Evolutionary conservation across 2,888 invertebrate species (phyloP).

Genomic region (Griposia aprilina): DNA sequence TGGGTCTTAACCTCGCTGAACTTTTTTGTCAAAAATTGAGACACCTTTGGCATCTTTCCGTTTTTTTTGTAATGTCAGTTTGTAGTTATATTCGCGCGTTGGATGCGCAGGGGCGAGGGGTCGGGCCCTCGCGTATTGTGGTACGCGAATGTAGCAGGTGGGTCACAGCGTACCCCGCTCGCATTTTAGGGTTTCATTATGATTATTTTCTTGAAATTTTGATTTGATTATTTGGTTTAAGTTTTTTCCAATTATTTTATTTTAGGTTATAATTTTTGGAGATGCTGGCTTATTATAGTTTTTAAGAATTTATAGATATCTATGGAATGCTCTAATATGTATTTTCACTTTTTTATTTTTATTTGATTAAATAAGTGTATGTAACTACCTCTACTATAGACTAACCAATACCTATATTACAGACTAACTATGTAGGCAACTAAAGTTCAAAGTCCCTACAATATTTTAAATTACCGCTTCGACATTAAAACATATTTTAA

Average conservation of each 20-base stretch:
- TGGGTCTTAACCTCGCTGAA: slow-evolving; percentile 89
- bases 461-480: slow-evolving; percentile 21
- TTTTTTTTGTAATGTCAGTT: slow-evolving; percentile 83
- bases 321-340: too few species aligned
- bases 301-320: too few species aligned
- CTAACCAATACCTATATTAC: too few species aligned
- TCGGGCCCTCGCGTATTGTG: slow-evolving; percentile 82
- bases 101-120: slow-evolving; percentile 80
- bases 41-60: slow-evolving; percentile 90
- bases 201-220: slow-evolving; percentile 51
- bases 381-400: too few species aligned
- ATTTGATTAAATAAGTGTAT: too few species aligned
- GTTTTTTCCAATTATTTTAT: background rate
- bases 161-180: slow-evolving; percentile 80
- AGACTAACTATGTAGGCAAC: background rate
- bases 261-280: background rate
- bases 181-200: slow-evolving; percentile 70
- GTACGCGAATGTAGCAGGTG: slow-evolving; percentile 85
- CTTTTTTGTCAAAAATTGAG: slow-evolving; percentile 85
- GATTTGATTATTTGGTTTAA: slow-evolving; percentile 29
- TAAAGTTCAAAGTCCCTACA: background rate
- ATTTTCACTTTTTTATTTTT: too few species aligned
- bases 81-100: slow-evolving; percentile 76
- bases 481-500: slow-evolving; percentile 35
- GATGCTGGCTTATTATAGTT: background rate